Percentiles rank a stretch among this genome's conserved stretches.
These are phyloP conservation scores for Siphonodentalium dalli DNA, from an alignment of 2,888 invertebrate genomes.

Conservation along the genomic window DNA sequence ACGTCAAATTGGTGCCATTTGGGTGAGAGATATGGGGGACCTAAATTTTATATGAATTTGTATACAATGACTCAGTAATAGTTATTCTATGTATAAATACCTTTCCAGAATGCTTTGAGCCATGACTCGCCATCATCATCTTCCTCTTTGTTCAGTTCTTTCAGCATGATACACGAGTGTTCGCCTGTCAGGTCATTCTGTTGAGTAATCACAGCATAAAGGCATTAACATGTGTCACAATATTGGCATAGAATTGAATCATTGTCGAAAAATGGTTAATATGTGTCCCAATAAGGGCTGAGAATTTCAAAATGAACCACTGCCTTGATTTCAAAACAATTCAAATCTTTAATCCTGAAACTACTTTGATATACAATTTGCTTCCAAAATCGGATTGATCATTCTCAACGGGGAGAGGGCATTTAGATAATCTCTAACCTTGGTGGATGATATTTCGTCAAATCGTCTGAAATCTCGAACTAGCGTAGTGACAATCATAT, in stretches of 20 bases:
- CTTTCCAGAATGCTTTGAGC: constrained; percentile 79
- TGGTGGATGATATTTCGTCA: too few relatives aligned
- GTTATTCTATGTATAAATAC: constrained; percentile 33
- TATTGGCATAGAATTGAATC: not conserved
- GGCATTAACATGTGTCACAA: not conserved
- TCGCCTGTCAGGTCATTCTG: constrained; percentile 96
- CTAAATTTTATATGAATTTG: too few relatives aligned
- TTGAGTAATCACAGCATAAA: constrained; percentile 26
- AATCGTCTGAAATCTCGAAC: too few relatives aligned
- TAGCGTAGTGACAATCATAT: too few relatives aligned
- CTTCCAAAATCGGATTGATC: too few relatives aligned
- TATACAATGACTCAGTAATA: too few relatives aligned
- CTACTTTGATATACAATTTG: not conserved
- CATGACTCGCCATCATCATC: constrained; percentile 68
- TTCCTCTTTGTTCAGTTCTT: constrained; percentile 70
- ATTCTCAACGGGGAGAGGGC: too few relatives aligned
- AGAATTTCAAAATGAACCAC: not conserved
- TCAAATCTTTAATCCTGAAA: not conserved
- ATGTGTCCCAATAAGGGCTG: not conserved
- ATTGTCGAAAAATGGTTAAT: too few relatives aligned
- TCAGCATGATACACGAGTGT: constrained; percentile 96
- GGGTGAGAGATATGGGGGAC: too few relatives aligned
- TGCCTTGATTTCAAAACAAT: not conserved
- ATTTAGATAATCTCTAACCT: too few relatives aligned
- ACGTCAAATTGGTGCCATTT: too few relatives aligned